Evolutionary conservation across 2,888 invertebrate genomes (phyloP).

Genomic region (Melinopterus prodromus): DNA sequence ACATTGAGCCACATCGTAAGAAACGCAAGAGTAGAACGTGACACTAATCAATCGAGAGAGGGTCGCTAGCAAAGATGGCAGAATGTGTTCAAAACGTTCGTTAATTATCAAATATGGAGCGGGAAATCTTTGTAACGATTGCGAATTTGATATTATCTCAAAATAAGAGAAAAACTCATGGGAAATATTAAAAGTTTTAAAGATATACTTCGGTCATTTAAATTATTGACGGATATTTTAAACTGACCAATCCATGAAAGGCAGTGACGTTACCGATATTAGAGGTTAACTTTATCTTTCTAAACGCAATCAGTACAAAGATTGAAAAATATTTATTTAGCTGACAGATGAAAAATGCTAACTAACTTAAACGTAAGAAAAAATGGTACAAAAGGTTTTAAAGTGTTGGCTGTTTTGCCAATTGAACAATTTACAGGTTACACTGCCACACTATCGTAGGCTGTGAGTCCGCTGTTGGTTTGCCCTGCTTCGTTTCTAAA

Average conservation of each 20-base stretch:
- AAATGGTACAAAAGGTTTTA: slow-evolving; percentile 10
- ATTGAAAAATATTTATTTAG: background rate
- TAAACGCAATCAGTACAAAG: background rate
- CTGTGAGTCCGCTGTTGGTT: slow-evolving; percentile 92
- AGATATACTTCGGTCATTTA: no score
- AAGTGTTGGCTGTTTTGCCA: background rate
- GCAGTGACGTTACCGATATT: no score
- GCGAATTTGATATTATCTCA: background rate
- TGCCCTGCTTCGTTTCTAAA: slow-evolving; percentile 88
- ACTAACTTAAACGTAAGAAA: slow-evolving; percentile 19
- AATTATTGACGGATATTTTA: no score
- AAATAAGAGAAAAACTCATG: no score
- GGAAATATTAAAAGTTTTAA: no score
- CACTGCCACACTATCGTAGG: slow-evolving; percentile 99
- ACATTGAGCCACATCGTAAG: slow-evolving; percentile 60
- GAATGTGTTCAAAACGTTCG: slow-evolving; percentile 54
- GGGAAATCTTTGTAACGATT: background rate
- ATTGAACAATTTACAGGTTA: slow-evolving; percentile 79
- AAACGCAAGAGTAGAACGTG: slow-evolving; percentile 31
- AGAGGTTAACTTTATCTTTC: no score
- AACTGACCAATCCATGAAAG: no score
- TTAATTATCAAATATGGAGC: slow-evolving; percentile 16
- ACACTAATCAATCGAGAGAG: slow-evolving; percentile 33
- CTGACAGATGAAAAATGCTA: slow-evolving; percentile 9
- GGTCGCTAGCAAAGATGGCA: slow-evolving; percentile 48